Evolutionary conservation across 2,113 vertebrate genomes (phyloP).

Genomic region (Tragelaphus imberbis): DNA sequence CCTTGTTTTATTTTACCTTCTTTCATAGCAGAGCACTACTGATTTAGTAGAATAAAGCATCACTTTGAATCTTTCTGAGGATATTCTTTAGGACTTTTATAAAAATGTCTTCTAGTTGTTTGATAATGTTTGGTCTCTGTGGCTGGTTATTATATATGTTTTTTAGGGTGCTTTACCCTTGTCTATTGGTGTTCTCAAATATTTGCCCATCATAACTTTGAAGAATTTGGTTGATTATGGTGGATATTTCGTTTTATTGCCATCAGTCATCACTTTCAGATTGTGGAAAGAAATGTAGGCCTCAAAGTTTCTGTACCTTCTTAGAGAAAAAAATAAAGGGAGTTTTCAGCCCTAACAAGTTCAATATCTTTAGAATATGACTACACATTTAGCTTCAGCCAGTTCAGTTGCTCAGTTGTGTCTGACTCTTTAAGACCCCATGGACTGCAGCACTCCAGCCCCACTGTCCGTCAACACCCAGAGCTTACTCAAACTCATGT

Average conservation of each 20-base stretch:
- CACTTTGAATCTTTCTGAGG: background rate
- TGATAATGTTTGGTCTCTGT: background rate
- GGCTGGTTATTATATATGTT: background rate
- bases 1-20: background rate
- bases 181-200: background rate
- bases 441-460: background rate
- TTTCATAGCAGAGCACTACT: background rate
- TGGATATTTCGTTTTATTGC: background rate
- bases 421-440: background rate
- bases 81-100: background rate
- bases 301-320: background rate
- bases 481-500: background rate
- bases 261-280: background rate
- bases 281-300: background rate
- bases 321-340: background rate
- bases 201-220: background rate
- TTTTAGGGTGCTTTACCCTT: background rate
- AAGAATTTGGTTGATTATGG: background rate
- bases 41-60: background rate
- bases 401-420: rapidly evolving
- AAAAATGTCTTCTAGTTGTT: background rate
- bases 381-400: background rate
- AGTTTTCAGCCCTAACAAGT: background rate
- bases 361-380: background rate
- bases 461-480: background rate